Percentiles rank a stretch among this genome's conserved stretches.
Evolutionary conservation across 2,113 vertebrate genomes (phyloP).

Genomic region (Haemorhous mexicanus): DNA sequence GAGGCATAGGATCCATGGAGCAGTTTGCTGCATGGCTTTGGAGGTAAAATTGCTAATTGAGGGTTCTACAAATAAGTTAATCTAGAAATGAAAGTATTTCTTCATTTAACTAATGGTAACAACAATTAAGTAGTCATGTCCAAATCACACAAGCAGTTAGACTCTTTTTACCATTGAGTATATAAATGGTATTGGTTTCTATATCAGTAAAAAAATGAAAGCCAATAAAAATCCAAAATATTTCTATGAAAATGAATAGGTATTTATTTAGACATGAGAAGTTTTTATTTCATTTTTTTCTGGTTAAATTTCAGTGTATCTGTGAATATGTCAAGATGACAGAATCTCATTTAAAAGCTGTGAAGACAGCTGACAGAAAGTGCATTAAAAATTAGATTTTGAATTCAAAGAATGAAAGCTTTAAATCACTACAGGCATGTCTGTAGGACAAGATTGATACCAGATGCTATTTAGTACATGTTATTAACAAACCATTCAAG

Average conservation of each 20-base stretch:
- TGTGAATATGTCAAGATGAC: conserved; percentile 74
- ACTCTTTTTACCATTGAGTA: background rate
- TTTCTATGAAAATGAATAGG: background rate
- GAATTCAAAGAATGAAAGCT: conserved; percentile 77
- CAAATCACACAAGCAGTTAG: background rate
- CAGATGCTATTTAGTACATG: conserved; percentile 78
- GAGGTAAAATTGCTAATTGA: background rate
- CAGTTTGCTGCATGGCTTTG: background rate
- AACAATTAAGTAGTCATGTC: background rate
- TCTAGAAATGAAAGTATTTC: background rate
- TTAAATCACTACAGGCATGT: conserved; percentile 77
- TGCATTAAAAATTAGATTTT: conserved; percentile 80
- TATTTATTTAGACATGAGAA: conserved; percentile 49
- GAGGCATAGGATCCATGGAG: background rate
- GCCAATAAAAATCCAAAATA: conserved; percentile 7
- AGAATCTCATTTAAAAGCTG: conserved; percentile 78
- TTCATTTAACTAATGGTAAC: background rate
- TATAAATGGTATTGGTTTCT: conserved; percentile 7
- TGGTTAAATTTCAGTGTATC: conserved; percentile 76
- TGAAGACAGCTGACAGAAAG: conserved; percentile 78
- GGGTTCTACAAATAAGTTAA: background rate
- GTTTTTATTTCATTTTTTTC: conserved; percentile 65
- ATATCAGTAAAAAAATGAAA: background rate
- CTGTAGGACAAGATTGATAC: conserved; percentile 77
- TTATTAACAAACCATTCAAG: conserved; percentile 79